Base-by-base conservation (phyloP, 2,113 vertebrate species). In the Psittacara wagleri region DNA sequence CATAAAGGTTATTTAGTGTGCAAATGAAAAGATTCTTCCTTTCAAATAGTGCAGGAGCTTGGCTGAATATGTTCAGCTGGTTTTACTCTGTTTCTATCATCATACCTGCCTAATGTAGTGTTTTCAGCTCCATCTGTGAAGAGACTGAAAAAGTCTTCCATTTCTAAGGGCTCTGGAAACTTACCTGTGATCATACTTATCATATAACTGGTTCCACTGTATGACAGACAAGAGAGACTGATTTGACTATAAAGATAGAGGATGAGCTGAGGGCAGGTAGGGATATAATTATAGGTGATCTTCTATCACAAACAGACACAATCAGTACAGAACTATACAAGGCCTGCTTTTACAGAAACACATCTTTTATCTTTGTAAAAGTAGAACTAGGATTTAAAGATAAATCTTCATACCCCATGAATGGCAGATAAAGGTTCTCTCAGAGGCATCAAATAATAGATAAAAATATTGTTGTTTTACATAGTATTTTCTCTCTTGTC, bases 381-480 rank as follows among this genome's bases (percentile, higher is more conserved):
- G 90, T 90, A 92, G 87, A 93, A 46, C 83, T 93, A 64, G n/a
- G 64, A 88, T 94, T 94, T 92, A 68, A 88, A 93, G 82, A 95
- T 63, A 95, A 91, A 79, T 43, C 55, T 85, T 94, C 41, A 63
- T 83, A 23, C 18, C 19, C 63, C 39, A 24, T 91, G 93, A 95
- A 93, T 92, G 87, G 75, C 79, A 94, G 90, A 96, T 92, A 93
- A 94, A 95, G 94, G 93, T 72, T 77, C 49, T 88, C 86, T 74
- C 78, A 94, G 59, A 95, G 59, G 59, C 90, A 88, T 27, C 87
- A 93, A 70, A 96, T 80, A 94, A 87, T 83, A 73, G 77, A 79
- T 51, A 76, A 94, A 96, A 93, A 95, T 70, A 88, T 23, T 87
- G 37, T 49, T 91, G 52, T 94, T 87, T 54, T 41, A 92, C 63